These are phyloP conservation scores for Stigmatopora argus DNA, from an alignment of 2,113 vertebrate species.

Conservation along the genomic window DNA sequence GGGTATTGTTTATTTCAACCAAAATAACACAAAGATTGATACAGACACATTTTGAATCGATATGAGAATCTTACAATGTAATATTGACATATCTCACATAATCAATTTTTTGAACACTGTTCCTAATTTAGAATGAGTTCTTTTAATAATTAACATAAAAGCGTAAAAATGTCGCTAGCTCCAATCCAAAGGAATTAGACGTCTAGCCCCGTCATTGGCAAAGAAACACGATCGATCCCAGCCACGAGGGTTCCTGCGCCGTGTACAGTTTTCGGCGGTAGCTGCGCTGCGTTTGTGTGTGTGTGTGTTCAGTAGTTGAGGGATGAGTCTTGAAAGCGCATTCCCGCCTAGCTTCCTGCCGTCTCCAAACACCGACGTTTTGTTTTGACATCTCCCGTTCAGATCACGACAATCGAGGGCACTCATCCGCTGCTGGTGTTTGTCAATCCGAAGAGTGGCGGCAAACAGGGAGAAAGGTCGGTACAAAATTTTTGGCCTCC, in stretches of 20 bases:
- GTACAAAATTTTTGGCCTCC: constrained; percentile 15
- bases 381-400: constrained; percentile 68
- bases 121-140: too few species aligned
- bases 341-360: constrained; percentile 59
- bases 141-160: too few species aligned
- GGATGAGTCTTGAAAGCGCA: constrained; percentile 51
- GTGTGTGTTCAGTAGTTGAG: constrained; percentile 26
- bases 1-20: too few species aligned
- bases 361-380: constrained; percentile 55
- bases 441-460: constrained; percentile 94
- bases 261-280: constrained; percentile 1
- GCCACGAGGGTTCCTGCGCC: neutral
- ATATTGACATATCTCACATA: too few species aligned
- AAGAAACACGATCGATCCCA: too few species aligned
- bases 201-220: too few species aligned
- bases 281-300: neutral
- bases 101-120: too few species aligned
- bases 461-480: constrained; percentile 94
- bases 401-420: constrained; percentile 91
- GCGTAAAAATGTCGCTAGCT: too few species aligned
- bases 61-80: too few species aligned
- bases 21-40: too few species aligned
- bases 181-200: too few species aligned
- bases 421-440: constrained; percentile 94
- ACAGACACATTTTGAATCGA: too few species aligned